Evolutionary conservation across 2,113 vertebrate genomes (phyloP).

Genomic region (Entelurus aequoreus): DNA sequence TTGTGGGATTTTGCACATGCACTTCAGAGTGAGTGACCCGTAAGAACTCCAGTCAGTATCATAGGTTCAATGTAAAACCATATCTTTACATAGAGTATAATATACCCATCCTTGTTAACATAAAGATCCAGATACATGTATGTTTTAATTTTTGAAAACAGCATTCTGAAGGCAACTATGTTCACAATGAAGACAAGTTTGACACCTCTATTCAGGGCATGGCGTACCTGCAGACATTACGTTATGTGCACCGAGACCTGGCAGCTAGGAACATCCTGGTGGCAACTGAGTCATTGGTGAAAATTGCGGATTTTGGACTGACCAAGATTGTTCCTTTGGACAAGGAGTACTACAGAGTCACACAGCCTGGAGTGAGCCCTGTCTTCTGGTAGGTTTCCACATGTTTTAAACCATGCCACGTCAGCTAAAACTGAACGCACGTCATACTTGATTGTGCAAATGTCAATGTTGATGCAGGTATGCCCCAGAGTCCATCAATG

Average conservation of each 20-base stretch:
- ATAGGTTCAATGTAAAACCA: no score
- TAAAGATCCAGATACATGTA: no score
- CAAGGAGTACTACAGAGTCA: slow-evolving; percentile 93
- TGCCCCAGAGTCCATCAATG: slow-evolving; percentile 84
- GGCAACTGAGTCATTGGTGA: slow-evolving; percentile 83
- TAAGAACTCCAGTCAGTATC: no score
- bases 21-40: no score
- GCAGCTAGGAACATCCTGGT: slow-evolving; percentile 92
- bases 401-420: not conserved
- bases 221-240: slow-evolving; percentile 85
- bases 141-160: not conserved
- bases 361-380: slow-evolving; percentile 85
- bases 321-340: slow-evolving; percentile 86
- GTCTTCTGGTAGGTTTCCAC: slow-evolving; percentile 81
- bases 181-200: not conserved
- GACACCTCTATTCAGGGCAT: slow-evolving; percentile 74
- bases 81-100: no score
- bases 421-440: no score
- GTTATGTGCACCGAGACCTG: slow-evolving; percentile 89
- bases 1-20: no score
- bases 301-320: slow-evolving; percentile 92
- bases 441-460: no score
- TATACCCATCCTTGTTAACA: no score
- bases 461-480: slow-evolving; percentile 73
- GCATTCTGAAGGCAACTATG: not conserved